Percentiles rank a stretch among this genome's conserved stretches.
Conservation (phyloP, 1,140 invertebrate genomes). For the Drosophila saltans region DNA sequence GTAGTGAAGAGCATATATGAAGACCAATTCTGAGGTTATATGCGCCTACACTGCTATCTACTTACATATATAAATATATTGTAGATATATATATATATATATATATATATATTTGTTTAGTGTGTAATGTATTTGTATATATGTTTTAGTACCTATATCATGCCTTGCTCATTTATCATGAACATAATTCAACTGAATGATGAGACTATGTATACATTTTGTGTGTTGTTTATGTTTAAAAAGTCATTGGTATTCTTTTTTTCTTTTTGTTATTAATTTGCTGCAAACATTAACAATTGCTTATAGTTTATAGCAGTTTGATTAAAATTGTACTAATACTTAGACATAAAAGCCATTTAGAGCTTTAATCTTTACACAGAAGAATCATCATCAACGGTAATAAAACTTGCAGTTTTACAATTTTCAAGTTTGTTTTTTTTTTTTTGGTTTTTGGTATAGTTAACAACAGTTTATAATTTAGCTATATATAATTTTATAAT, state of each 20-base stretch:
- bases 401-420: slow-evolving; percentile 68
- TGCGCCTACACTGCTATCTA: slow-evolving; percentile 64
- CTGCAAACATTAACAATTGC: slow-evolving; percentile 78
- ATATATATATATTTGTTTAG: slow-evolving; percentile 20
- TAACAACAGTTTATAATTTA: slow-evolving; percentile 62
- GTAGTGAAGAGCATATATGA: slow-evolving; percentile 53
- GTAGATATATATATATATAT: slow-evolving; percentile 13
- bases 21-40: slow-evolving; percentile 79
- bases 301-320: slow-evolving; percentile 44
- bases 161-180: slow-evolving; percentile 52
- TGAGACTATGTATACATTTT: slow-evolving; percentile 2
- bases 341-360: slow-evolving; percentile 41
- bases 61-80: slow-evolving; percentile 28
- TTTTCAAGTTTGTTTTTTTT: background rate
- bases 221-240: background rate
- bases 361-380: slow-evolving; percentile 48
- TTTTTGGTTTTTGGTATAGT: slow-evolving; percentile 44
- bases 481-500: slow-evolving; percentile 40
- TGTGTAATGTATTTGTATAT: slow-evolving; percentile 17
- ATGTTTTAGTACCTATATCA: slow-evolving; percentile 58
- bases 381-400: slow-evolving; percentile 81
- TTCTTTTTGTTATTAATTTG: slow-evolving; percentile 22
- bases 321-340: slow-evolving; percentile 61
- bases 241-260: slow-evolving; percentile 20
- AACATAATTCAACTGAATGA: slow-evolving; percentile 10